A percentile compares a stretch with the other conserved stretches of the same genome.
phyloP scores from a whole-genome alignment of 2,888 invertebrate species.

The Pherbina coryleti region DNA sequence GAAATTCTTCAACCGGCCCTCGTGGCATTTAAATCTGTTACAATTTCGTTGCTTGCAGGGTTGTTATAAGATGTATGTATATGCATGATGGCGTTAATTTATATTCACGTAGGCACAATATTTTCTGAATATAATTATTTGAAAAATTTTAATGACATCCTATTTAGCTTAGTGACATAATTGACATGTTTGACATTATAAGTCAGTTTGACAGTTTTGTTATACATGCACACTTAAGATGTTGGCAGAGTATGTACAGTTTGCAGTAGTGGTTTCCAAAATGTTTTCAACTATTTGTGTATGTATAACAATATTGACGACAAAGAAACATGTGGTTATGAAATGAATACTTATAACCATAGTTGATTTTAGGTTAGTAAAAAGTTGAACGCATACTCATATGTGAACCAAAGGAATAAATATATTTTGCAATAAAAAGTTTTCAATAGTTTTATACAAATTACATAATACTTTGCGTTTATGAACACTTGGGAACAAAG shows the following conservation, averaged over 20 bases:
- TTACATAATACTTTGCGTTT: too few species aligned
- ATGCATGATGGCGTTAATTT: background rate
- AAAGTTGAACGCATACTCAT: too few species aligned
- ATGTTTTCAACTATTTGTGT: conserved; percentile 25
- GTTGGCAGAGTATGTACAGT: conserved; percentile 12
- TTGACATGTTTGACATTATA: too few species aligned
- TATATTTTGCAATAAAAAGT: background rate
- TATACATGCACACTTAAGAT: background rate
- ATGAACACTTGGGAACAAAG: background rate
- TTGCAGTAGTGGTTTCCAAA: background rate
- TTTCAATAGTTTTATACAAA: background rate
- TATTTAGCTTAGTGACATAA: too few species aligned
- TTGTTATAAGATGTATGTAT: conserved; percentile 5
- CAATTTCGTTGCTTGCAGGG: background rate
- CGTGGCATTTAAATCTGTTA: background rate
- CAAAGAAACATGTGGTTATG: conserved; percentile 27
- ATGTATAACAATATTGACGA: conserved; percentile 34
- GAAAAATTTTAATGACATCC: too few species aligned
- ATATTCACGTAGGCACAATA: background rate
- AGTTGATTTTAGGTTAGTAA: background rate
- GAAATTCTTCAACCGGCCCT: too few species aligned
- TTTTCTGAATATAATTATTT: too few species aligned
- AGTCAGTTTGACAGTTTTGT: too few species aligned
- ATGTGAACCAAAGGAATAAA: background rate
- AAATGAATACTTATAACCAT: background rate